Percentiles rank a stretch among this genome's conserved stretches.
phyloP scores from a whole-genome alignment of 2,113 vertebrate species.

The Rattus norvegicus region DNA sequence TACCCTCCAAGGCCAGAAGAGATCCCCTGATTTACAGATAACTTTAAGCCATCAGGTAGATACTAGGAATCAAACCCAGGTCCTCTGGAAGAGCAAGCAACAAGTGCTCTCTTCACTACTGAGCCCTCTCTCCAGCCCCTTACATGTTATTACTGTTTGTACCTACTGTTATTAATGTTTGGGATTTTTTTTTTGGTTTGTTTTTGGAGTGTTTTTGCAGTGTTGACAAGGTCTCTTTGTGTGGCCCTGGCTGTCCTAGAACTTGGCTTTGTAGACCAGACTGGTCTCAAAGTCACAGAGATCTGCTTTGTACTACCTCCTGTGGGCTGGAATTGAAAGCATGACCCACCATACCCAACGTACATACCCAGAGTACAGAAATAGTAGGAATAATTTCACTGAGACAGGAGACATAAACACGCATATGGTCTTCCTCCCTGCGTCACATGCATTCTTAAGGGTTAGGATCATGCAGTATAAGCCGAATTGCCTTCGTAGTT shows the following conservation, averaged over 20 bases:
- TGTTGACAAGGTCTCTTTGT: background rate
- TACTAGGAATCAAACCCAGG: background rate
- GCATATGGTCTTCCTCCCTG: background rate
- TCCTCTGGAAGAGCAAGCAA: background rate
- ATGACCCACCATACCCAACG: no score
- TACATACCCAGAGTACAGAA: conserved; percentile 5
- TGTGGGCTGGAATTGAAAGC: background rate
- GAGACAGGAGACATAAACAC: background rate
- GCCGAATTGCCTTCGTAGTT: conserved; percentile 2
- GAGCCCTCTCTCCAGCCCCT: background rate
- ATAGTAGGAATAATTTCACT: conserved; percentile 17
- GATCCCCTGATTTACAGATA: background rate
- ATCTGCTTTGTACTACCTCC: background rate
- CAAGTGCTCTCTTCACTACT: background rate
- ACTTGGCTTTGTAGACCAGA: background rate
- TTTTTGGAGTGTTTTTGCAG: background rate
- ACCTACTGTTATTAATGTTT: background rate
- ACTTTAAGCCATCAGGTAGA: background rate
- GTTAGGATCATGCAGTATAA: background rate
- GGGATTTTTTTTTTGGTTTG: background rate
- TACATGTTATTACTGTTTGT: background rate
- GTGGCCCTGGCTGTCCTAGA: background rate
- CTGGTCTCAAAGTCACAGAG: background rate
- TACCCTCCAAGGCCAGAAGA: background rate
- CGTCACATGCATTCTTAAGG: background rate